Percentiles rank a stretch among this genome's conserved stretches.
These are phyloP conservation scores for Botia kubotai DNA, from an alignment of 2,797 vertebrate species.

Conservation along the genomic window DNA sequence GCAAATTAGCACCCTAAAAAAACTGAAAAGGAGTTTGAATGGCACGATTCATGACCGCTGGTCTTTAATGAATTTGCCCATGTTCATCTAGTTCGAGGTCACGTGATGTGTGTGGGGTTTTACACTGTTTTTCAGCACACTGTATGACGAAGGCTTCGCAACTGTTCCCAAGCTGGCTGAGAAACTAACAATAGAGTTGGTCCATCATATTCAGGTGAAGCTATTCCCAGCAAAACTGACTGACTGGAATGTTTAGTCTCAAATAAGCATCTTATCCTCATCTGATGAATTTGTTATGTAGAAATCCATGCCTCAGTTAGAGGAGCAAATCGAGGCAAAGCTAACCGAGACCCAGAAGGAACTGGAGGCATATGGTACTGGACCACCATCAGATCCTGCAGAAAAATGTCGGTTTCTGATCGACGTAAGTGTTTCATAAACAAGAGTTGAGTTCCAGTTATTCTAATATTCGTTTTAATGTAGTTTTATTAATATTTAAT, in stretches of 20 bases:
- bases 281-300: slow-evolving; percentile 27
- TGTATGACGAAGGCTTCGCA: slow-evolving; percentile 78
- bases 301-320: slow-evolving; percentile 74
- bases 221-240: not conserved
- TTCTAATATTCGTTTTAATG: no score
- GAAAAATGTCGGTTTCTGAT: slow-evolving; percentile 71
- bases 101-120: not conserved
- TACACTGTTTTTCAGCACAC: slow-evolving; percentile 65
- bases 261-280: not conserved
- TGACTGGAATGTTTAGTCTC: not conserved
- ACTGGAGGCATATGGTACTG: slow-evolving; percentile 75
- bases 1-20: no score
- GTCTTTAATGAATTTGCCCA: no score
- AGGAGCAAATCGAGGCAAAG: slow-evolving; percentile 80
- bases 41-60: no score
- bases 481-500: no score
- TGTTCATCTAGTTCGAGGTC: no score
- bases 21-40: no score
- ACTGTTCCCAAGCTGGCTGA: slow-evolving; percentile 83
- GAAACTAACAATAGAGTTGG: slow-evolving; percentile 86
- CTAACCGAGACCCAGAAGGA: slow-evolving; percentile 74
- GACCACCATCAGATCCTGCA: slow-evolving; percentile 67
- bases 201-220: slow-evolving; percentile 84
- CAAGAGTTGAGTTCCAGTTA: not conserved
- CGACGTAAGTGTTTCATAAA: slow-evolving; percentile 69